Base-by-base conservation (phyloP, 2,888 invertebrate genomes). In the Andrena bicolor region DNA sequence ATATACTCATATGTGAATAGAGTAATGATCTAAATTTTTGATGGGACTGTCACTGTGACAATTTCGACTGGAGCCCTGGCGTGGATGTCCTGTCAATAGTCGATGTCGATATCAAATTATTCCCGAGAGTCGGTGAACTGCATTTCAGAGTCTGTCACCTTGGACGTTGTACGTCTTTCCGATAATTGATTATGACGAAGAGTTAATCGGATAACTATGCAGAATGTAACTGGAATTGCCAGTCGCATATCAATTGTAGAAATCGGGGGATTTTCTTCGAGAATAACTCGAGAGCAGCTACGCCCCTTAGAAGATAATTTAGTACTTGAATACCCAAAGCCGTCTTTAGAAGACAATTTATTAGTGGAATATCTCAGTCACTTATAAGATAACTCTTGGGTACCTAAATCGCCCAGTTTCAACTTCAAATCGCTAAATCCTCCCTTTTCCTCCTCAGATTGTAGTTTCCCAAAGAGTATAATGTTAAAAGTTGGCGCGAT, bases 181-280 rank as follows among this genome's bases (percentile, higher is more conserved):
- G 49, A 70, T 79, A 79, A 79, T 76, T 70, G 76, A 70, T 56
- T n/a, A 3, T 28, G 75, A 64, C 35, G 69, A 60, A 70, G 56
- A 58, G 58, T 49, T 70, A 58, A 51, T 75, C 23, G 10, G 60
- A 60, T 26, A 61, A 65, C 28, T 35, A 7, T 28, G n/a, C 16
- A 26, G n/a, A 41, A 8, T 58, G 8, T 7, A 16, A 63, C 10
- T 61, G n/a, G 23, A 72, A 58, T 30, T 20, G 28, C 5, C 48
- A 61, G 6, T 61, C n/a, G 23, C 32, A 63, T 10, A 16, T 23
- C 35, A 41, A 41, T 58, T 6, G 26, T 28, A 35, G n/a, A 28
- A 58, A 58, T 58, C 41, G 10, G 16, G 0, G 49, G n/a, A 28
- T 51, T 20, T 56, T 56, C n/a, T 51, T 51, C 8, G n/a, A 51